phyloP scores from a whole-genome alignment of 2,113 vertebrate species.

The Willisornis vidua region DNA sequence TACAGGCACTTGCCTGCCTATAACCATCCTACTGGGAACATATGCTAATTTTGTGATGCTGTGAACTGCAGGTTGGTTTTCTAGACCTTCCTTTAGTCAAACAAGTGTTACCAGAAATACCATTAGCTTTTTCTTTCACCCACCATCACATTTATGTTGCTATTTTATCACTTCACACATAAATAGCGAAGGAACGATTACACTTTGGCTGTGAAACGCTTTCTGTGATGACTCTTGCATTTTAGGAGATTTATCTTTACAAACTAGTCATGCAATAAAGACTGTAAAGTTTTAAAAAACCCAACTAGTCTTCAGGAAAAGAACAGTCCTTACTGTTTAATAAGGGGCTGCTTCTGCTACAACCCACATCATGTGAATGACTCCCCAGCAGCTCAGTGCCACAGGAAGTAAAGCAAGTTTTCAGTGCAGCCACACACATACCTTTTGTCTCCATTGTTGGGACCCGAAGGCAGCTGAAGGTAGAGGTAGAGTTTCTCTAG shows the following conservation, averaged over 20 bases:
- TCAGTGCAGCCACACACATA: constrained; percentile 60
- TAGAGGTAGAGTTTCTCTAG: constrained; percentile 99
- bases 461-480: constrained; percentile 98
- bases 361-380: not conserved
- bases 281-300: not conserved
- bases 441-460: constrained; percentile 93
- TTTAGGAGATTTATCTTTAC: not conserved
- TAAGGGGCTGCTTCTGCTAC: not conserved
- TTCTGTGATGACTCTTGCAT: not conserved
- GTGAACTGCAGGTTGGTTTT: not conserved
- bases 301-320: not conserved
- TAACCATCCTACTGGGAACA: not conserved
- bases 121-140: not conserved
- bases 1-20: not conserved
- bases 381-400: not conserved
- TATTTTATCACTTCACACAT: constrained; percentile 12
- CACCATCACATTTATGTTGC: not conserved
- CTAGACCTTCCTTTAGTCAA: not conserved
- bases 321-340: not conserved
- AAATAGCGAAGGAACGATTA: not conserved
- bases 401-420: not conserved
- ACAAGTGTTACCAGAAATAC: not conserved
- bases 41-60: not conserved
- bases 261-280: not conserved
- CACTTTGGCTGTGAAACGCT: not conserved